Conservation (phyloP, 2,797 vertebrate species). For the Scomberomorus guttatus region DNA sequence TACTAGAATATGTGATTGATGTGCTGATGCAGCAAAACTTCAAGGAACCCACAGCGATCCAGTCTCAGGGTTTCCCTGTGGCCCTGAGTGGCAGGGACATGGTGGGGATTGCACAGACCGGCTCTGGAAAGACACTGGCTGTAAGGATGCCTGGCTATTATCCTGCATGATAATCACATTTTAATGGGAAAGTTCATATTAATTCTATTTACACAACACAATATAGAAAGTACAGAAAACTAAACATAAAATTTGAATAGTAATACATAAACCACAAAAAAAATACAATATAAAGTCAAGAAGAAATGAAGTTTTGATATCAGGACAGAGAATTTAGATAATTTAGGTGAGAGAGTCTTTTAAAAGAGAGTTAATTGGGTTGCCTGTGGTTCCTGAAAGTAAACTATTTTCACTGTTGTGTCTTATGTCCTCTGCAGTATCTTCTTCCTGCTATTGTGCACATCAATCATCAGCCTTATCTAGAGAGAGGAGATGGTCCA, state of each 20-base stretch:
- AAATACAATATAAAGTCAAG: constrained; percentile 1
- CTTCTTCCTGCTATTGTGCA: constrained; percentile 97
- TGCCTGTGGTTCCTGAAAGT: neutral
- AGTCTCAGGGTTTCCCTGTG: constrained; percentile 95
- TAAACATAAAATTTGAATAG: neutral
- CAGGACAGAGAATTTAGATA: neutral
- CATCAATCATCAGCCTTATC: constrained; percentile 98
- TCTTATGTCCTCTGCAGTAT: constrained; percentile 85
- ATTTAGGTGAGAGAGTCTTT: neutral
- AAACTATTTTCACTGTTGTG: neutral
- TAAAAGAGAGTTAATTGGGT: neutral
- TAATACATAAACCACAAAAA: neutral
- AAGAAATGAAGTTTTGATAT: neutral
- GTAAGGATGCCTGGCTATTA: constrained; percentile 79
- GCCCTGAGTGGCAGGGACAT: constrained; percentile 96
- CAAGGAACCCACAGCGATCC: constrained; percentile 97
- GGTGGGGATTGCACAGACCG: constrained; percentile 99
- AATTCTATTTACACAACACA: neutral
- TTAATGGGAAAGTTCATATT: neutral
- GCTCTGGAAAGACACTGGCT: constrained; percentile 97
- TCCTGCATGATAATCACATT: neutral
- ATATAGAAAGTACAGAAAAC: neutral
- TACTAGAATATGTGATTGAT: constrained; percentile 95
- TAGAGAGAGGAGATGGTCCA: constrained; percentile 98
- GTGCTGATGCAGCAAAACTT: constrained; percentile 95